Evolutionary conservation across 2,113 vertebrate species (phyloP).

Genomic region (Marmota flaviventris): DNA sequence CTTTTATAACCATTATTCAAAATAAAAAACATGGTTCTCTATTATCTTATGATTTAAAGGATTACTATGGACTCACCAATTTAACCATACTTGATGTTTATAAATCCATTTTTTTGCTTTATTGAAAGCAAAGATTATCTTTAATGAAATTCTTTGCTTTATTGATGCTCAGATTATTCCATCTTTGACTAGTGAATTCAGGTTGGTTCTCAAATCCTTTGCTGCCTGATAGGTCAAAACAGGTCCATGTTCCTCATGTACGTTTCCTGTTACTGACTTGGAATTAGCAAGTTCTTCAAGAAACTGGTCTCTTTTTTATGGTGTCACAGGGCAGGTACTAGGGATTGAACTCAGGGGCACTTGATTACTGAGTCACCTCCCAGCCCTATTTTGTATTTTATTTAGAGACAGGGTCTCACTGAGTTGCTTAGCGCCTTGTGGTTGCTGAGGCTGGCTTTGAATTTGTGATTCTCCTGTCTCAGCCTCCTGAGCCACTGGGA

Average conservation of each 20-base stretch:
- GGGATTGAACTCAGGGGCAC: too few species aligned
- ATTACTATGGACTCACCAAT: not conserved
- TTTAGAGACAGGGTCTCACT: too few species aligned
- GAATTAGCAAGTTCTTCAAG: not conserved
- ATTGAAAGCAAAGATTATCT: too few species aligned
- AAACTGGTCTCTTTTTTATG: not conserved
- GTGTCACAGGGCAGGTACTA: too few species aligned
- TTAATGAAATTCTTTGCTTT: too few species aligned
- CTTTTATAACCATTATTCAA: not conserved
- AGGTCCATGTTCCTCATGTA: not conserved
- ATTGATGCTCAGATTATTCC: not conserved
- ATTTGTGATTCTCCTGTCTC: too few species aligned
- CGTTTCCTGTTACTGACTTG: not conserved
- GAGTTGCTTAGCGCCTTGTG: too few species aligned
- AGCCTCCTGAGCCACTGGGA: too few species aligned
- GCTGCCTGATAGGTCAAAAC: not conserved
- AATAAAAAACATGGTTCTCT: not conserved
- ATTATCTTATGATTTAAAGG: not conserved
- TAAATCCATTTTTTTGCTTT: not conserved
- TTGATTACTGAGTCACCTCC: too few species aligned
- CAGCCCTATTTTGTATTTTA: too few species aligned
- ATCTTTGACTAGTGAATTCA: constrained; percentile 2
- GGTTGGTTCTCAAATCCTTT: not conserved
- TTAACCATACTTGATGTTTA: constrained; percentile 2
- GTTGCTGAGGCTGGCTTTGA: too few species aligned